These are phyloP conservation scores for Lagocephalus sceleratus DNA, from an alignment of 2,797 vertebrate genomes.

Conservation along the genomic window DNA sequence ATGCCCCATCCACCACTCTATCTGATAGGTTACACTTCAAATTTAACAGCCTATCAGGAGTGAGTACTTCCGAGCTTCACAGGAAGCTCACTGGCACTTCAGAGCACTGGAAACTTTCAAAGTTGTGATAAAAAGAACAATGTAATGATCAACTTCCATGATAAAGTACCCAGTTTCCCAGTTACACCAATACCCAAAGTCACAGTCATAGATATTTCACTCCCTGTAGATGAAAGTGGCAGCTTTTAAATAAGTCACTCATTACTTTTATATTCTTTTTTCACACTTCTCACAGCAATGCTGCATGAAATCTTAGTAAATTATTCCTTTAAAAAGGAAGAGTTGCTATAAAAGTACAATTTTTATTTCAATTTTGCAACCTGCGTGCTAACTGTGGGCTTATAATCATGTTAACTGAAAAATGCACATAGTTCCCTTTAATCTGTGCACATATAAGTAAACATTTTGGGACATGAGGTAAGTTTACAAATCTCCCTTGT, in stretches of 20 bases:
- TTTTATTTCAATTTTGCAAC: no score
- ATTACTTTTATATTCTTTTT: neutral
- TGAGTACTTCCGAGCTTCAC: no score
- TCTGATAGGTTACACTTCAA: neutral
- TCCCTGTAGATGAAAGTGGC: neutral
- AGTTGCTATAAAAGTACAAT: no score
- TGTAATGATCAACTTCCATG: neutral
- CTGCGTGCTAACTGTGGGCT: no score
- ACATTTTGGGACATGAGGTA: neutral
- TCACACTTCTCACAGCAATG: neutral
- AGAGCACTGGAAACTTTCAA: neutral
- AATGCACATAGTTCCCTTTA: no score
- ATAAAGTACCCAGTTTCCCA: neutral
- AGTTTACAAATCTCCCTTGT: constrained; percentile 30
- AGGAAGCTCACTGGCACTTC: no score
- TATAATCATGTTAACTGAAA: no score
- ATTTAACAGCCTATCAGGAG: neutral
- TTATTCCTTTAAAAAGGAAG: no score
- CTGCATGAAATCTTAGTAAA: no score
- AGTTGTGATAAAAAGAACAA: neutral
- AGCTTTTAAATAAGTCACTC: neutral
- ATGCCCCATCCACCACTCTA: neutral
- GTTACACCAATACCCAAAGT: neutral
- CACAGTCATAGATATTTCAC: neutral
- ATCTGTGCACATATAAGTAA: no score